phyloP scores from a whole-genome alignment of 30 jellyfish, hydroid and myxozoan species.

The Turritopsis dohrnii region DNA sequence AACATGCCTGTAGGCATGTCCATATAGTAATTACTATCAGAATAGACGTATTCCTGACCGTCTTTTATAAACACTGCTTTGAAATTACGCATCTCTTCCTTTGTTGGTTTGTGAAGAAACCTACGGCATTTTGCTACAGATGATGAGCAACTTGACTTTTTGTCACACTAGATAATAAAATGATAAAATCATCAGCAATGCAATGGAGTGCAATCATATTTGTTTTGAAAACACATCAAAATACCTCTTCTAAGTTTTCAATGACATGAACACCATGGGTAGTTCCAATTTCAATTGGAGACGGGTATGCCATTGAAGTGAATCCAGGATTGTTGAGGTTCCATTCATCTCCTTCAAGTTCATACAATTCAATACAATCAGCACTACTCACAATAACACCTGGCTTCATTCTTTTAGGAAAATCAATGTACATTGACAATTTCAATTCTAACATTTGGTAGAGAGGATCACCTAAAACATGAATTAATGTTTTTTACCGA shows the following conservation, averaged over 20 bases:
- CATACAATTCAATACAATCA: constrained; percentile 79
- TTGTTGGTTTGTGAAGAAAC: constrained; percentile 84
- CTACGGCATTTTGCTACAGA: constrained; percentile 42
- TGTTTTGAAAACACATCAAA: not conserved
- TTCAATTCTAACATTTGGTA: constrained; percentile 75
- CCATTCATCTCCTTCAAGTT: constrained; percentile 78
- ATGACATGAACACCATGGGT: constrained; percentile 90
- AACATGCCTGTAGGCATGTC: constrained; percentile 43
- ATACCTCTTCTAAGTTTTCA: constrained; percentile 33
- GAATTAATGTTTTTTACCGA: no score
- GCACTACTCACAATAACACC: constrained; percentile 90
- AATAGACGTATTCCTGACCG: constrained; percentile 68
- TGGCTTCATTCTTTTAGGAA: constrained; percentile 83
- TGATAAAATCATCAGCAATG: no score
- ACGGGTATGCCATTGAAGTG: constrained; percentile 87
- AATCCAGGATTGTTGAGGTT: constrained; percentile 57
- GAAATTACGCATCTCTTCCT: constrained; percentile 68
- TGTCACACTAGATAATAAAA: constrained; percentile 23
- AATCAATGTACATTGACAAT: constrained; percentile 85
- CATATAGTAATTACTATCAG: constrained; percentile 85
- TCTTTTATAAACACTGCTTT: constrained; percentile 74
- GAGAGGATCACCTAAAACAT: constrained; percentile 70
- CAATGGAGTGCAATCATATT: no score
- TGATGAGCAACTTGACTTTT: constrained; percentile 1
- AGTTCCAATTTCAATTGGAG: constrained; percentile 92